A percentile compares a stretch with the other conserved stretches of the same genome.
phyloP scores from a whole-genome alignment of 2,797 vertebrate genomes.

The Brachyrhaphis roseni region DNA sequence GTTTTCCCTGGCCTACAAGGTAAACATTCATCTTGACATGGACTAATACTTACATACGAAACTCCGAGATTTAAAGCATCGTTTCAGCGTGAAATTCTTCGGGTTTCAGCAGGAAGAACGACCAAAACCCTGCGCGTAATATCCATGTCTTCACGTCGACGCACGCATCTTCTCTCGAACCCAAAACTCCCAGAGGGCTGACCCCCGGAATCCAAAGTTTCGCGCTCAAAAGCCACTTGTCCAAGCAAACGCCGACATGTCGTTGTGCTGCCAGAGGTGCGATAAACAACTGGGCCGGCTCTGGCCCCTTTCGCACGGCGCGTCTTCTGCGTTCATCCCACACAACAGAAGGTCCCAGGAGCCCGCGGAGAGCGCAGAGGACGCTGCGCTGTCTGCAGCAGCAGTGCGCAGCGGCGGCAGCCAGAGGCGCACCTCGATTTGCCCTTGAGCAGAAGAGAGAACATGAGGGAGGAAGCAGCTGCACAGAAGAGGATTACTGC shows the following conservation, averaged over 20 bases:
- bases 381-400: constrained; percentile 56
- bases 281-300: constrained; percentile 12
- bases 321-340: constrained; percentile 37
- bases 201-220: constrained; percentile 41
- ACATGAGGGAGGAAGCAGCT: constrained; percentile 49
- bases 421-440: constrained; percentile 59
- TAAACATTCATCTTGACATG: not conserved
- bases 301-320: constrained; percentile 30
- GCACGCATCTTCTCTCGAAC: constrained; percentile 33
- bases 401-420: constrained; percentile 51
- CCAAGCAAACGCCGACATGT: constrained; percentile 43
- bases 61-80: constrained; percentile 74
- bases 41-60: constrained; percentile 76
- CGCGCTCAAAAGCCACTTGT: constrained; percentile 26
- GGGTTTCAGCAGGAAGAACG: constrained; percentile 49
- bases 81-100: constrained; percentile 65
- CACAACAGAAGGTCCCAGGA: constrained; percentile 31
- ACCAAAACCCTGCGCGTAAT: constrained; percentile 57
- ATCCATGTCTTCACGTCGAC: constrained; percentile 68
- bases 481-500: constrained; percentile 62
- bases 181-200: constrained; percentile 37
- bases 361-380: constrained; percentile 30
- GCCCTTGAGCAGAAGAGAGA: constrained; percentile 68
- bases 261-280: constrained; percentile 37
- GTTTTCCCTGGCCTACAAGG: not conserved